These are phyloP conservation scores for Amaurobius ferox DNA, from an alignment of 2,888 invertebrate species.

Conservation along the genomic window DNA sequence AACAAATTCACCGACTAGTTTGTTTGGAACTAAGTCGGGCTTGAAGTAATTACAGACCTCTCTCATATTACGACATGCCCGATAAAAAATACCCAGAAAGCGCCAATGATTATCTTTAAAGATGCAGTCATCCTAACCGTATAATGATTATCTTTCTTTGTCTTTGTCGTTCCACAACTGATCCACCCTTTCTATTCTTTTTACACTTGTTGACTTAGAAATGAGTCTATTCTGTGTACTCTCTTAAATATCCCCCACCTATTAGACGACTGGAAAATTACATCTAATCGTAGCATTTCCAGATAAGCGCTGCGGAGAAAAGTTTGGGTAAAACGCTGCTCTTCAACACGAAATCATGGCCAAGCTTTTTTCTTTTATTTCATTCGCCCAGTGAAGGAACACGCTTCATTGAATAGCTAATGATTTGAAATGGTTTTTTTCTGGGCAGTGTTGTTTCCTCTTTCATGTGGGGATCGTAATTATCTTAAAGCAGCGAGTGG, in stretches of 20 bases:
- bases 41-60: not conserved
- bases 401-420: constrained; percentile 2
- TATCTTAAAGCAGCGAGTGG: not conserved
- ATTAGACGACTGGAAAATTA: constrained; percentile 9
- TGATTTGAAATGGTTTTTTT: not conserved
- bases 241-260: constrained; percentile 1
- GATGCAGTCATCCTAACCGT: not conserved
- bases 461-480: not conserved
- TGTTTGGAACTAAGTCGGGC: not conserved
- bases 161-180: not conserved
- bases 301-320: not conserved
- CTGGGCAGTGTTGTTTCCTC: not conserved
- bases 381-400: not conserved
- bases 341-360: not conserved
- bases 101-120: not conserved
- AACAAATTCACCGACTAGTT: not conserved
- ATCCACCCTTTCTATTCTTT: constrained; percentile 5
- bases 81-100: not conserved
- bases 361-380: not conserved
- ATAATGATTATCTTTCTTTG: not conserved
- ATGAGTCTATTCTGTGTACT: not conserved
- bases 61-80: not conserved
- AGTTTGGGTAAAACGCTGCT: not conserved
- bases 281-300: not conserved
- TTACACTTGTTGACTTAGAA: constrained; percentile 2